Evolutionary conservation across 2,888 invertebrate genomes (phyloP).

Genomic region (Dendrolimus houi): DNA sequence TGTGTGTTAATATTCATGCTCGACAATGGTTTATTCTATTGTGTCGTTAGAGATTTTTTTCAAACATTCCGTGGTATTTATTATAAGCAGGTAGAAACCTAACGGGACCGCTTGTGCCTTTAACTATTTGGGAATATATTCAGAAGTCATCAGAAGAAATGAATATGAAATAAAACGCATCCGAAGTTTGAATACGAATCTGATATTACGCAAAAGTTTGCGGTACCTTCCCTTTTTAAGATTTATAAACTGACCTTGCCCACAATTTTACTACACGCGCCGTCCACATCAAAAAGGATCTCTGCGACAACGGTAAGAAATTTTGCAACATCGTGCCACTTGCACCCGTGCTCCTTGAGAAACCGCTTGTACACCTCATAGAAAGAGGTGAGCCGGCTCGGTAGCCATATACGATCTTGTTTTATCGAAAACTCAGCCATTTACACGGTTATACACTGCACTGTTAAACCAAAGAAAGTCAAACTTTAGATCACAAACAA

Average conservation of each 20-base stretch:
- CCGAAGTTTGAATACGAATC: too few relatives aligned
- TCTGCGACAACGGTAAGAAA: constrained; percentile 59
- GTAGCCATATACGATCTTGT: constrained; percentile 39
- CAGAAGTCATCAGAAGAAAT: too few relatives aligned
- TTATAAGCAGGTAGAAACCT: neutral
- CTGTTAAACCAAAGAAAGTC: constrained; percentile 7
- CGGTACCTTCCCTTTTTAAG: too few relatives aligned
- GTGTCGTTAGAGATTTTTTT: too few relatives aligned
- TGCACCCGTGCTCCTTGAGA: constrained; percentile 67
- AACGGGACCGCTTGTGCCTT: neutral
- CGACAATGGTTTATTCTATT: too few relatives aligned
- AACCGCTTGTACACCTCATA: constrained; percentile 64
- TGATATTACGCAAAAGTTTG: too few relatives aligned
- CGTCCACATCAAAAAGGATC: constrained; percentile 65
- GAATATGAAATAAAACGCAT: too few relatives aligned
- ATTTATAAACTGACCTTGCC: constrained; percentile 58
- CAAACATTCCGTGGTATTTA: neutral
- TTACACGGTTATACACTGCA: constrained; percentile 34
- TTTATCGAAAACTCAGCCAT: constrained; percentile 57
- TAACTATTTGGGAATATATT: constrained; percentile 5
- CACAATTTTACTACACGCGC: constrained; percentile 51
- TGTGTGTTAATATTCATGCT: too few relatives aligned
- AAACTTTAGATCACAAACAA: constrained; percentile 1
- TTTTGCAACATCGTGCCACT: constrained; percentile 69
- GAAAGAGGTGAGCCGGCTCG: constrained; percentile 53